Evolutionary conservation across 2,113 vertebrate species (phyloP), one percentile per base, ranked within the genome.

Genomic region (Vulpes lagopus): DNA sequence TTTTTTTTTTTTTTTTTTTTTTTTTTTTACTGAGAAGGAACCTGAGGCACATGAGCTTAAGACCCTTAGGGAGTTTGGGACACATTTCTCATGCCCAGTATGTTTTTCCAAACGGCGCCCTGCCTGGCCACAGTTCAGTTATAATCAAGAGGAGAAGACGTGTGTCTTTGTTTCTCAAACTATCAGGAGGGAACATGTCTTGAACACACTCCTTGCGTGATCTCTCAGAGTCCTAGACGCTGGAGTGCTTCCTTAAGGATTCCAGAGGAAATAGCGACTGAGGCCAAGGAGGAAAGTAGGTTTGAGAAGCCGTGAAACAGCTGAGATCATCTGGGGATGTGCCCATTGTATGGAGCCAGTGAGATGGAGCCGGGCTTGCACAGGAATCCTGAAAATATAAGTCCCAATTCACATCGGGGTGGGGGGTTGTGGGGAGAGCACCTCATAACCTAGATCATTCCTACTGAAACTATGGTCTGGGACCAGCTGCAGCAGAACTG

Each of bases 1-100:
- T 79, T 92, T 38, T 38, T 38, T 43, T 43, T 3, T 79, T 92
- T 43, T 5, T 94, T 79, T 92, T 43, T 1, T 43, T 32, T 3
- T 57, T 20, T 94, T 79, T 92, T 78, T 90, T 64, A 57, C 43
- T 62, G n/a, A 62, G 64, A 89, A 91, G 74, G 73, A 96, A 78
- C 73, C 32, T 74, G 59, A 96, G 57, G 25, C 62, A 89, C 38
- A 38, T 49, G 5, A 11, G 2, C 30, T 32, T 57, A 87, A 86
- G 59, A 78, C 9, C 15, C 59, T 71, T 9, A 64, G 22, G 69
- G 65, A 78, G 43, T 69, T 93, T 76, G 43, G 57, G 60, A 89
- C 20, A 62, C 19, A 79, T 96, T 80, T 51, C 55, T 91, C 51
- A 51, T 38, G 10, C 17, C 8, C n/a, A 17, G 4, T 65, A 35